Conservation (phyloP, 2,797 vertebrate species). For the Sebastolobus altivelis region DNA sequence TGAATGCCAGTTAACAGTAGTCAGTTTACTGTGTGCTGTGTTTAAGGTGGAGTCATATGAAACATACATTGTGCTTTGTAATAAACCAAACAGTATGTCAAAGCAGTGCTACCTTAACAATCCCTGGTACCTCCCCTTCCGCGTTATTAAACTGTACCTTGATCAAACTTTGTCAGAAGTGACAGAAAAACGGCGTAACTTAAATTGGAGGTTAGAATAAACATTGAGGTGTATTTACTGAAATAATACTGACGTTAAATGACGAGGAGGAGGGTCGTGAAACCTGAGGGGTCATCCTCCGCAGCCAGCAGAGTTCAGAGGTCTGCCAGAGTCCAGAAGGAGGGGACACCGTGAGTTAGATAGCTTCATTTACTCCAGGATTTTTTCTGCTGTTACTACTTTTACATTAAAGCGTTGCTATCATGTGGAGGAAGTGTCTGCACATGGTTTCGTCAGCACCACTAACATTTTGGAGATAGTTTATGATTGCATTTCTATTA, state of each 20-base stretch:
- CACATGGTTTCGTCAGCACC: not conserved
- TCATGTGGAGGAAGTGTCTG: not conserved
- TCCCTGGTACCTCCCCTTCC: rapidly evolving
- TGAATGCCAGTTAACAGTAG: not conserved
- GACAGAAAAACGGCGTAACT: rapidly evolving
- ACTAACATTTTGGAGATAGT: not conserved
- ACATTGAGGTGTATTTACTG: rapidly evolving
- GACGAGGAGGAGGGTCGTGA: conserved; percentile 57
- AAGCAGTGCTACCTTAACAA: conserved; percentile 43
- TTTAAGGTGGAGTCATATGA: conserved; percentile 40
- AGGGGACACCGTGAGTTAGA: conserved; percentile 47
- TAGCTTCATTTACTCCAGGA: not conserved
- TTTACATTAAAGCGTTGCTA: too few relatives aligned
- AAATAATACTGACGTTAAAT: not conserved
- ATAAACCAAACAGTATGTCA: rapidly evolving
- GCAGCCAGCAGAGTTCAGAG: not conserved
- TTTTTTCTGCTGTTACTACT: too few relatives aligned
- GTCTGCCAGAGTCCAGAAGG: not conserved
- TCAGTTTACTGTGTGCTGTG: too few relatives aligned
- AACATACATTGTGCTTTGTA: not conserved
- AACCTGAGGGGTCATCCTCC: not conserved
- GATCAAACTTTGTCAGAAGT: not conserved
- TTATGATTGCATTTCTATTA: not conserved
- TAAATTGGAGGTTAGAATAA: not conserved
- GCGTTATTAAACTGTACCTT: not conserved